Conservation (phyloP, 1,140 invertebrate species). For the Anastrepha ludens region DNA sequence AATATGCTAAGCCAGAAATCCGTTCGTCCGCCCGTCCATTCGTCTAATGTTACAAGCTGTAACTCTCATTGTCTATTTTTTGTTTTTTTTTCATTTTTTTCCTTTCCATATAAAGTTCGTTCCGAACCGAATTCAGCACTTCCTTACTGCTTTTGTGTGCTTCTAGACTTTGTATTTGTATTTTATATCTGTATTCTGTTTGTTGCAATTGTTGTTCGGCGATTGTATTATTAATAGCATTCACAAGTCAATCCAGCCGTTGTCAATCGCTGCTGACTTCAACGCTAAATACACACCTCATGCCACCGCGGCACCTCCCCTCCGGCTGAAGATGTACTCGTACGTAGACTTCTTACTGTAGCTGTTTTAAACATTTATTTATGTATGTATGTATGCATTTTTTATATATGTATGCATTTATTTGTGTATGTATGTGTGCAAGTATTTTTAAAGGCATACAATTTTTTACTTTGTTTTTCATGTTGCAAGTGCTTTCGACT, state of each 20-base stretch:
- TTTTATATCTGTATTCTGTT: neutral
- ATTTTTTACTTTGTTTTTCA: neutral
- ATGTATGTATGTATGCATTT: neutral
- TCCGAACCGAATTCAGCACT: too few species aligned
- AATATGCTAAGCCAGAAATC: too few species aligned
- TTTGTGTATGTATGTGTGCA: neutral
- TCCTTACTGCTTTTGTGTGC: neutral
- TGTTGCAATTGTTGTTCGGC: neutral
- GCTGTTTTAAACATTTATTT: neutral
- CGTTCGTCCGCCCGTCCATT: too few species aligned
- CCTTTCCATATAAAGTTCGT: too few species aligned
- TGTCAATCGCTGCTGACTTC: neutral
- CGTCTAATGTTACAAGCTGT: too few species aligned
- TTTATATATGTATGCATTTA: neutral
- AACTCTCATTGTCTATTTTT: too few species aligned
- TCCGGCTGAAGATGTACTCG: neutral
- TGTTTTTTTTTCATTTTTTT: too few species aligned
- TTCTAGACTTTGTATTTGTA: neutral
- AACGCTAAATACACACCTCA: neutral
- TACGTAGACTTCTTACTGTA: neutral
- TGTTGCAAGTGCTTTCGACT: constrained; percentile 49
- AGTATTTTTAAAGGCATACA: neutral
- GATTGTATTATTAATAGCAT: constrained; percentile 50
- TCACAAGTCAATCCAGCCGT: constrained; percentile 32
- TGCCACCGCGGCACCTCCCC: neutral